Conservation (phyloP, 35 echinoderm and acorn worm species). For the Lytechinus pictus region DNA sequence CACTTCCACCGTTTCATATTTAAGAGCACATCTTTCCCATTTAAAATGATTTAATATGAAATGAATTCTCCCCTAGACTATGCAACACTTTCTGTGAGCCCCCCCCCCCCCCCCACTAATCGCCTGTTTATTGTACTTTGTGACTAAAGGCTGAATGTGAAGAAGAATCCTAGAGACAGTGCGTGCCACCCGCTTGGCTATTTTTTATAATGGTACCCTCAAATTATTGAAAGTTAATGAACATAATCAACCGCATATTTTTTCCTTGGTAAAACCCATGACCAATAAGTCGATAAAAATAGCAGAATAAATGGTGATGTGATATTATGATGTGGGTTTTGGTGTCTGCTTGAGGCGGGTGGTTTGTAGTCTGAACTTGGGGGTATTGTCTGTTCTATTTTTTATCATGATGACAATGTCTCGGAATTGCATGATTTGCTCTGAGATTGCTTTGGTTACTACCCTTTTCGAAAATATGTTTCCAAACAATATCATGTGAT, state of each 20-base stretch:
- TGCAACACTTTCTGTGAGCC: too few relatives aligned
- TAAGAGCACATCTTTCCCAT: too few relatives aligned
- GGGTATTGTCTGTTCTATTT: neutral
- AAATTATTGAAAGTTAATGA: neutral
- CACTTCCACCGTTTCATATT: too few relatives aligned
- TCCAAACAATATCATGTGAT: too few relatives aligned
- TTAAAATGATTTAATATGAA: too few relatives aligned
- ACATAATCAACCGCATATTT: neutral
- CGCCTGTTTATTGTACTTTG: neutral
- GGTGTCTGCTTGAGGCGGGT: neutral
- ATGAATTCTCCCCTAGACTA: too few relatives aligned
- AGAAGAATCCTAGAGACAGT: neutral
- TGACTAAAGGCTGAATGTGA: neutral
- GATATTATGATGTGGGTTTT: neutral
- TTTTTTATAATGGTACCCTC: neutral
- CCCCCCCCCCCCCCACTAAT: too few relatives aligned
- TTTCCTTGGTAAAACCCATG: neutral
- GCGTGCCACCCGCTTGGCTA: neutral
- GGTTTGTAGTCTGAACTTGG: too few relatives aligned
- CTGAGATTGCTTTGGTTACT: too few relatives aligned
- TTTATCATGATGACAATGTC: neutral
- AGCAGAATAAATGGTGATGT: neutral
- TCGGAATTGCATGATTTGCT: neutral
- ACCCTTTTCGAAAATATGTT: too few relatives aligned
- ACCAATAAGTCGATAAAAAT: neutral